These are phyloP conservation scores for Grammomys surdaster DNA, from an alignment of 2,113 vertebrate genomes.

Conservation along the genomic window DNA sequence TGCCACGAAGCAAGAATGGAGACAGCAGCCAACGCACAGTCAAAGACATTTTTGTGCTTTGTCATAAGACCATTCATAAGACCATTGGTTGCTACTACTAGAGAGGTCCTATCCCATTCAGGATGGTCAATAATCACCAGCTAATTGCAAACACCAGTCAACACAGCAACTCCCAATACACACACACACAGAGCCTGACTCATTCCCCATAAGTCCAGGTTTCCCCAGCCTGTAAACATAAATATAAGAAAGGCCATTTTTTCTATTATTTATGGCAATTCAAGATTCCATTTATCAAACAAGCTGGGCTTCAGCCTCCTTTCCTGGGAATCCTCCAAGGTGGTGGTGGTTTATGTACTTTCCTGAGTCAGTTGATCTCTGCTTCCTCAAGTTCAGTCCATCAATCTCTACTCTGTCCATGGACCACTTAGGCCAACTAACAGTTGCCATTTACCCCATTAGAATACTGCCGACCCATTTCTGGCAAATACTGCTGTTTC, in stretches of 20 bases:
- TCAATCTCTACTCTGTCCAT: conserved; percentile 41
- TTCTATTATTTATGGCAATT: conserved; percentile 61
- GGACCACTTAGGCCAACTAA: conserved; percentile 18
- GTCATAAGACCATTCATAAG: neutral
- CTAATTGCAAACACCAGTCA: conserved; percentile 19
- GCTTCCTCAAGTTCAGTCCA: neutral
- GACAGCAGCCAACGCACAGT: neutral
- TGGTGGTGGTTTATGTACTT: conserved; percentile 61
- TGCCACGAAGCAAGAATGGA: neutral
- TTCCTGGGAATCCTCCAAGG: conserved; percentile 65
- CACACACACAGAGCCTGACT: conserved; percentile 41
- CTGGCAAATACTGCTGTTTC: neutral
- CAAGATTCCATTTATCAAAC: conserved; percentile 60
- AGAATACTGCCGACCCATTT: neutral
- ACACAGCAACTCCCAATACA: neutral
- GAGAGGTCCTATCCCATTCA: neutral
- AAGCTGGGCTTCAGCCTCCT: neutral
- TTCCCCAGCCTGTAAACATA: conserved; percentile 52
- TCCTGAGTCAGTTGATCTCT: conserved; percentile 64
- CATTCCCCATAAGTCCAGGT: neutral
- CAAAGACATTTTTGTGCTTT: neutral
- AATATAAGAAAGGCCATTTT: conserved; percentile 70
- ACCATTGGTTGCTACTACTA: no score
- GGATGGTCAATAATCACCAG: neutral
- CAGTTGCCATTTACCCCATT: neutral